Evolutionary conservation across 2,888 invertebrate genomes (phyloP).

Genomic region (Epirrhoe alternata): DNA sequence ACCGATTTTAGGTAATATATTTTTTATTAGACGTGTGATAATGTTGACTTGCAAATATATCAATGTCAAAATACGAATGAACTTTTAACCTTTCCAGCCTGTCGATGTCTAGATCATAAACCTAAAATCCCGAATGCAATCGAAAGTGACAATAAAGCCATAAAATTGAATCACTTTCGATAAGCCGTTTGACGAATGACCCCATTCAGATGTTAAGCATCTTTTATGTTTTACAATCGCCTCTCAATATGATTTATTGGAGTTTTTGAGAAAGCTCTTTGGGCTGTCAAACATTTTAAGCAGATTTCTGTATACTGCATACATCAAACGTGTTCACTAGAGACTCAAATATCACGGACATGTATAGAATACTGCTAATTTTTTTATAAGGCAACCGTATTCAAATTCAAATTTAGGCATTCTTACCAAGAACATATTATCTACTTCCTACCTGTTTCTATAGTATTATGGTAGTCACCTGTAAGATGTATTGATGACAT

Average conservation of each 20-base stretch:
- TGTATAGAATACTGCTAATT: no score
- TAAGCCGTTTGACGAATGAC: conserved; percentile 47
- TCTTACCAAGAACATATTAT: no score
- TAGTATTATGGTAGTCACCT: no score
- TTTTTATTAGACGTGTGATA: no score
- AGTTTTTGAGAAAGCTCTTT: conserved; percentile 40
- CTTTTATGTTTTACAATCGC: conserved; percentile 45
- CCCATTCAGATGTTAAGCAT: conserved; percentile 43
- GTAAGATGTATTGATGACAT: no score
- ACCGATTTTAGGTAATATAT: no score
- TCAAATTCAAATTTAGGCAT: no score
- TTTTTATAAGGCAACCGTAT: no score
- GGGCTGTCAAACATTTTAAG: conserved; percentile 24
- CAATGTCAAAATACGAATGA: neutral
- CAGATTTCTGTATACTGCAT: neutral
- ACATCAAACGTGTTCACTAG: neutral
- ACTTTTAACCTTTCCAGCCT: conserved; percentile 6
- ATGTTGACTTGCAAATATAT: neutral
- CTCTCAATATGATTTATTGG: conserved; percentile 42
- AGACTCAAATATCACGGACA: neutral
- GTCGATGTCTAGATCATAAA: conserved; percentile 18
- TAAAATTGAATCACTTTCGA: conserved; percentile 47
- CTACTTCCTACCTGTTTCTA: no score
- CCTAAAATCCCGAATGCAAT: conserved; percentile 42
- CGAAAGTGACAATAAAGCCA: conserved; percentile 48